phyloP scores from a whole-genome alignment of 1,140 invertebrate species.

The Drosophila obscura region DNA sequence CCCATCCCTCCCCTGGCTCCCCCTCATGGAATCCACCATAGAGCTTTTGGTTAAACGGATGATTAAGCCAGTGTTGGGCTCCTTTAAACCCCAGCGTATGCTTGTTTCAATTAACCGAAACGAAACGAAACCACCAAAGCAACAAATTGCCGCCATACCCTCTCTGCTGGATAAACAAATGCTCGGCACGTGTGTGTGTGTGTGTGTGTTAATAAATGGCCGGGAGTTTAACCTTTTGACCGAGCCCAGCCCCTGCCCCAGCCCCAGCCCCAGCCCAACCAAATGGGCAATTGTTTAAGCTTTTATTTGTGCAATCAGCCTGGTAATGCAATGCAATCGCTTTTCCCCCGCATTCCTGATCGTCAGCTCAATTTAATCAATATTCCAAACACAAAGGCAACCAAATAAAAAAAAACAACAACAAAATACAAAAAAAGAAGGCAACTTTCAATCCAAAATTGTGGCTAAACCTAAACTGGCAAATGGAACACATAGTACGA shows the following conservation, averaged over 20 bases:
- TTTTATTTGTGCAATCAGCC: constrained; percentile 69
- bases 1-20: not conserved
- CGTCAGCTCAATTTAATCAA: constrained; percentile 69
- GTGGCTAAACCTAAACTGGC: constrained; percentile 71
- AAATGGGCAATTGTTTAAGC: constrained; percentile 50
- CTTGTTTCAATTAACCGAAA: constrained; percentile 62
- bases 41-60: constrained; percentile 48
- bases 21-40: not conserved
- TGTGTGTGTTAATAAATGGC: constrained; percentile 61
- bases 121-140: constrained; percentile 9
- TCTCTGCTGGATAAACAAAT: constrained; percentile 35
- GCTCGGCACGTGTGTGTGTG: constrained; percentile 54
- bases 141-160: constrained; percentile 55
- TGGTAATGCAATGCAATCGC: constrained; percentile 71
- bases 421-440: not conserved
- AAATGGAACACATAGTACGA: constrained; percentile 48
- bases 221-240: constrained; percentile 34
- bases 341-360: constrained; percentile 33
- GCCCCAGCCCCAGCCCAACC: not conserved
- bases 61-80: constrained; percentile 69
- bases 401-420: constrained; percentile 8
- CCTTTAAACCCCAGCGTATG: constrained; percentile 41
- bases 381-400: constrained; percentile 70
- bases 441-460: constrained; percentile 51
- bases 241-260: not conserved